Percentiles rank a stretch among this genome's conserved stretches.
These are phyloP conservation scores for Phasianus colchicus DNA, from an alignment of 2,113 vertebrate species.

Conservation along the genomic window DNA sequence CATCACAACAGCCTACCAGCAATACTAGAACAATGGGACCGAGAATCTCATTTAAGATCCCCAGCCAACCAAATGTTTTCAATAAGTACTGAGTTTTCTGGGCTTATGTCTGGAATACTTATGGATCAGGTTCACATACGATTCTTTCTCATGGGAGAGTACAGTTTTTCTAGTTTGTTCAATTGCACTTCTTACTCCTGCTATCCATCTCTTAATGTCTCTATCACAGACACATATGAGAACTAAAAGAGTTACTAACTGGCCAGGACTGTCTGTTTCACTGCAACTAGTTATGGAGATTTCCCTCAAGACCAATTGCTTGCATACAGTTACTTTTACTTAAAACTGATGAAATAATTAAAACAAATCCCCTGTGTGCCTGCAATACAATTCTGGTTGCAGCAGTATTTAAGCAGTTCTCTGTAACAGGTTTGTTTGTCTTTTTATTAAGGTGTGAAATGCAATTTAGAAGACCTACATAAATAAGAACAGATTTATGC, in stretches of 20 bases:
- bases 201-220: background rate
- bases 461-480: conserved; percentile 30
- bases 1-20: background rate
- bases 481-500: conserved; percentile 38
- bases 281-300: background rate
- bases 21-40: background rate
- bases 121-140: background rate
- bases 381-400: background rate
- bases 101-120: background rate
- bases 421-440: background rate
- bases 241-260: background rate
- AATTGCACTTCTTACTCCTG: background rate
- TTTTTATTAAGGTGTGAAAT: conserved; percentile 11
- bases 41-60: background rate
- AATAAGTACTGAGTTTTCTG: background rate
- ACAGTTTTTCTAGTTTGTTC: background rate
- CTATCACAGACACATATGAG: background rate
- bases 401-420: background rate
- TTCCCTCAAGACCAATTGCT: conserved; percentile 53
- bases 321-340: conserved; percentile 59
- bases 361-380: conserved; percentile 50
- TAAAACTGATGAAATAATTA: conserved; percentile 71
- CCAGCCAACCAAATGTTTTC: background rate
- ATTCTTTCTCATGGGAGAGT: background rate
- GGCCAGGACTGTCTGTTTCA: conserved; percentile 4